A percentile compares a stretch with the other conserved stretches of the same genome.
These are phyloP conservation scores for Muntiacus muntjak DNA, from an alignment of 2,113 vertebrate species.

Conservation along the genomic window DNA sequence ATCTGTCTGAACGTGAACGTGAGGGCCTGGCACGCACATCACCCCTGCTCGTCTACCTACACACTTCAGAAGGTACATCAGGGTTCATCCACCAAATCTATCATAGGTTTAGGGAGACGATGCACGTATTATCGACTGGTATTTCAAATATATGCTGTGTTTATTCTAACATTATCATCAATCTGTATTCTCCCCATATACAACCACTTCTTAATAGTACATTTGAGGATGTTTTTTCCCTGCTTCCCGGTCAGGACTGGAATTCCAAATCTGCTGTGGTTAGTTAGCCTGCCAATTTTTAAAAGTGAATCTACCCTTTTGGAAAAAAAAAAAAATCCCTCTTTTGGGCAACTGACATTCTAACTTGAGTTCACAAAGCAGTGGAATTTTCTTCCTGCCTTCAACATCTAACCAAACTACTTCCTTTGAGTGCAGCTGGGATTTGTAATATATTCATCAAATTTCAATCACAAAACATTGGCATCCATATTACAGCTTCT, in stretches of 20 bases:
- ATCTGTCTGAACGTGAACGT: background rate
- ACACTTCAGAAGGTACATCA: background rate
- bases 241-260: background rate
- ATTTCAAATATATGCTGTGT: background rate
- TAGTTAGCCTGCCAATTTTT: constrained; percentile 15
- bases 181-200: background rate
- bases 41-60: background rate
- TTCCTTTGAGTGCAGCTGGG: background rate
- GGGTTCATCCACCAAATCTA: background rate
- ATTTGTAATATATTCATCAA: background rate
- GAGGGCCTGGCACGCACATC: background rate
- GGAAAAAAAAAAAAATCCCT: background rate
- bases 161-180: constrained; percentile 51
- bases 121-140: background rate
- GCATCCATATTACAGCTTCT: background rate
- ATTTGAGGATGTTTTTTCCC: background rate
- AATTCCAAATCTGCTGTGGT: constrained; percentile 19
- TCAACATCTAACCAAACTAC: background rate
- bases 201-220: constrained; percentile 1
- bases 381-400: background rate
- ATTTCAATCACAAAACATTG: background rate
- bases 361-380: background rate
- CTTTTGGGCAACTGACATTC: background rate
- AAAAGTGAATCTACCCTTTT: background rate
- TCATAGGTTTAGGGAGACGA: background rate